Percentiles rank a stretch among this genome's conserved stretches.
Conservation (phyloP, 2,888 invertebrate species). For the Urechis unicinctus region DNA sequence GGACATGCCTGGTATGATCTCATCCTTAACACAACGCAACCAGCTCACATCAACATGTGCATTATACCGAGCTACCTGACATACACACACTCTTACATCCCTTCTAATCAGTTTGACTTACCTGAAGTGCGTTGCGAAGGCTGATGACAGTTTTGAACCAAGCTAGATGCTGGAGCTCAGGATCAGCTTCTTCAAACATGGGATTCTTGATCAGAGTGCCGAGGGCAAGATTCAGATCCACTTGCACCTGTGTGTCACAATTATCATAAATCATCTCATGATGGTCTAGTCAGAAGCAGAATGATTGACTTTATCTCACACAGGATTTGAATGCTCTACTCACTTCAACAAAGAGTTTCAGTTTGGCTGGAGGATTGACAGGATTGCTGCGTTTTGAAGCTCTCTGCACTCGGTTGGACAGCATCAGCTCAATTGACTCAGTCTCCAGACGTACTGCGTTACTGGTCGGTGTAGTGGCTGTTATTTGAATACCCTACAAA, state of each 20-base stretch:
- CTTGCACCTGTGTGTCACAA: conserved; percentile 57
- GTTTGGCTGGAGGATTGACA: neutral
- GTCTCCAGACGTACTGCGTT: conserved; percentile 95
- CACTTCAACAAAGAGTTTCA: neutral
- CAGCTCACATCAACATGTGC: neutral
- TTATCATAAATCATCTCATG: conserved; percentile 32
- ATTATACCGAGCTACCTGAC: neutral
- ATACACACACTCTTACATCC: neutral
- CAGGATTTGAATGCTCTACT: neutral
- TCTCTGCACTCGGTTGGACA: conserved; percentile 90
- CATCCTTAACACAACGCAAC: conserved; percentile 66
- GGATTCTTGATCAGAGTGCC: conserved; percentile 88
- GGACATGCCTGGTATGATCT: conserved; percentile 74
- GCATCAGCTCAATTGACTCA: conserved; percentile 83
- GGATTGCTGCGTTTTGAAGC: too few species aligned
- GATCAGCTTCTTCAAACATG: conserved; percentile 93
- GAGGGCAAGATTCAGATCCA: conserved; percentile 89
- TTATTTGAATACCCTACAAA: conserved; percentile 76
- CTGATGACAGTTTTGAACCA: conserved; percentile 95
- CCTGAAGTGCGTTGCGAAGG: conserved; percentile 52
- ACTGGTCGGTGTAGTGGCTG: conserved; percentile 95
- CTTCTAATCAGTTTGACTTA: too few species aligned
- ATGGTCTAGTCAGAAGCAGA: too few species aligned
- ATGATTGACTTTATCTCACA: too few species aligned
- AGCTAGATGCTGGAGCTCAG: conserved; percentile 95